A percentile compares a stretch with the other conserved stretches of the same genome.
phyloP scores from a whole-genome alignment of 2,113 vertebrate genomes.

The Nansenia antarctica region DNA sequence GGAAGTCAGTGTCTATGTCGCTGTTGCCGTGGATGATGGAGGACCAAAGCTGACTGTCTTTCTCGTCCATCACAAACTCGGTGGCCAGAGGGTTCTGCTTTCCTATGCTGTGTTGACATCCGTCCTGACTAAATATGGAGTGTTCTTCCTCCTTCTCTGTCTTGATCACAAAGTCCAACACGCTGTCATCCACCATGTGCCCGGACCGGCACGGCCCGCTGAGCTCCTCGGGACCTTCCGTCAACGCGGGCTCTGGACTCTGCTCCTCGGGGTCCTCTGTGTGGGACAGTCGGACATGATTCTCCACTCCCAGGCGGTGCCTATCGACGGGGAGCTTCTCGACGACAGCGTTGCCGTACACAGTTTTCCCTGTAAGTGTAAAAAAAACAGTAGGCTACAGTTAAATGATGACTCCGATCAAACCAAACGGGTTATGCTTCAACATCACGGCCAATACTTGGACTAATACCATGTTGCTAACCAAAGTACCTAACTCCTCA shows the following conservation, averaged over 20 bases:
- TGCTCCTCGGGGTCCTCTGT: conserved; percentile 7
- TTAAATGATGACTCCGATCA: not conserved
- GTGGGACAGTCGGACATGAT: not conserved
- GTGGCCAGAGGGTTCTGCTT: conserved; percentile 37
- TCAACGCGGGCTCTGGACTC: not conserved
- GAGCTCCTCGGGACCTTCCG: conserved; percentile 38
- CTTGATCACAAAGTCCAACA: conserved; percentile 58
- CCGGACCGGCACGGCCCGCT: conserved; percentile 30
- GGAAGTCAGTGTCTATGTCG: conserved; percentile 65
- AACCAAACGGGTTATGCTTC: not conserved
- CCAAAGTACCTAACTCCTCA: not conserved
- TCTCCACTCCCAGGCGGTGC: not conserved
- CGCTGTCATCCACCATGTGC: conserved; percentile 23
- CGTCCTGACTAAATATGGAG: conserved; percentile 36
- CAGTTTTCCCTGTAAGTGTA: not conserved
- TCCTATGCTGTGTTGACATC: conserved; percentile 49
- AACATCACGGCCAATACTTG: not conserved
- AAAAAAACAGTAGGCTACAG: not conserved
- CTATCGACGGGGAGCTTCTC: not conserved
- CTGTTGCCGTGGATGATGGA: conserved; percentile 59
- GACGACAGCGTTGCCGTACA: not conserved
- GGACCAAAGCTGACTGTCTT: conserved; percentile 64
- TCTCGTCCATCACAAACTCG: conserved; percentile 60
- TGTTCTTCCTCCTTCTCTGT: conserved; percentile 61
- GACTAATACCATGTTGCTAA: not conserved